Evolutionary conservation across 2,888 invertebrate genomes (phyloP), one percentile per base, ranked within the genome.

Genomic region (Nowickia ferox): DNA sequence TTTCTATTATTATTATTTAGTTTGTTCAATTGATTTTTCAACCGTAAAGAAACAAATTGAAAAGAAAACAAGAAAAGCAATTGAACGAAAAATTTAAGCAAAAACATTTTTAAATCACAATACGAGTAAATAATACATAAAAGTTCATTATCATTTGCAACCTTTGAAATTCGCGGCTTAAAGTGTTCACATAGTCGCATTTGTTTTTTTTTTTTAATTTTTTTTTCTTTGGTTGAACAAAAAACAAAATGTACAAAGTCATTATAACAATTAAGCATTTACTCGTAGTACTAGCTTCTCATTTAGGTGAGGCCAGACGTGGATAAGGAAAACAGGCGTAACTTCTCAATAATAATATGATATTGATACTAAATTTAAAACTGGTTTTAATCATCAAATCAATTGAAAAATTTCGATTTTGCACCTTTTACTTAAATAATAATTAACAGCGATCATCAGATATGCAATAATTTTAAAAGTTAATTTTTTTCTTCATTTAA

Each of bases 101-200:
- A 61, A 38, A 13, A 15, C 68, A 15, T 44, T 66, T 51, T 17
- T 40, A 13, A 69, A 17, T 46, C 38, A 59, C 44, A 42, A 74
- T 30, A 57, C 57, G 6, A 30, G 30, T 30, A 6, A 5, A 6
- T 30, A 6, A 30, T 6, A 15, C 13, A 57, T 9, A 68, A 85
- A 85, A 85, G 84, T 85, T 85, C 81, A 85, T 85, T 85, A 85
- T 81, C 81, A 78, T 74, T 57, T 57, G 42, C 48, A 69, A 81
- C 77, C 81, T 81, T 82, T 85, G 72, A 53, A 77, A 68, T 17
- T 48, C 22, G 59, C 68, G 40, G 30, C 65, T 65, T 66, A 44
- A 76, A 65, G 46, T 55, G 66, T 66, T 76, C 6, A 13, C 46
- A 46, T 48, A 48, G 53, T 22, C 69, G 19, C 42, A 55, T 22